These are phyloP conservation scores for Eufriesea mexicana DNA, from an alignment of 1,140 invertebrate genomes.

Conservation along the genomic window DNA sequence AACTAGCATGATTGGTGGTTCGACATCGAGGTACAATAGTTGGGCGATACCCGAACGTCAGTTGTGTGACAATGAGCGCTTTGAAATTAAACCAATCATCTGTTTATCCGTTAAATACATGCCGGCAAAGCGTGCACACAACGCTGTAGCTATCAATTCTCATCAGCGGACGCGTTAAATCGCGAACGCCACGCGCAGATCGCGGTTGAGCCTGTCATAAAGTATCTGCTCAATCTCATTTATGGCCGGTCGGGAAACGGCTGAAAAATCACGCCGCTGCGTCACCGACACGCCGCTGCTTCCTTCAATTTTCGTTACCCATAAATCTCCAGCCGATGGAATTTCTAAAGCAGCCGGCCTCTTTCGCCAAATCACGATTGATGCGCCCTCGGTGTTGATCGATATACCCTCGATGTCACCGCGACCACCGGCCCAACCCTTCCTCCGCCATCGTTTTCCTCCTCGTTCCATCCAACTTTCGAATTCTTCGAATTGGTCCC, in stretches of 20 bases:
- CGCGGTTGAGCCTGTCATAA: constrained; percentile 23
- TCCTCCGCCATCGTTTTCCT: too few relatives aligned
- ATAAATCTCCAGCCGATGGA: constrained; percentile 30
- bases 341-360: not conserved
- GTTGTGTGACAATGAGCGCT: not conserved
- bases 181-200: not conserved
- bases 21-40: not conserved
- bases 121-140: not conserved
- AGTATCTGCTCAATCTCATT: constrained; percentile 45
- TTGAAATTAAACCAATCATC: constrained; percentile 8
- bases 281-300: constrained; percentile 26
- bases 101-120: not conserved
- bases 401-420: not conserved
- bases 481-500: too few relatives aligned
- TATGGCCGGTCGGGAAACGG: constrained; percentile 15
- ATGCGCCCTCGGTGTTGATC: not conserved
- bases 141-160: not conserved
- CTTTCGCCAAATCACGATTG: constrained; percentile 32
- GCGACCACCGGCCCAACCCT: too few relatives aligned
- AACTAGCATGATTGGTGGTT: too few relatives aligned
- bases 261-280: constrained; percentile 49
- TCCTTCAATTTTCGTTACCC: constrained; percentile 57
- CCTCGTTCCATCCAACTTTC: too few relatives aligned
- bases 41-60: too few relatives aligned
- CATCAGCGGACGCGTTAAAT: not conserved